Evolutionary conservation across 2,113 vertebrate genomes (phyloP).

Genomic region (human): DNA sequence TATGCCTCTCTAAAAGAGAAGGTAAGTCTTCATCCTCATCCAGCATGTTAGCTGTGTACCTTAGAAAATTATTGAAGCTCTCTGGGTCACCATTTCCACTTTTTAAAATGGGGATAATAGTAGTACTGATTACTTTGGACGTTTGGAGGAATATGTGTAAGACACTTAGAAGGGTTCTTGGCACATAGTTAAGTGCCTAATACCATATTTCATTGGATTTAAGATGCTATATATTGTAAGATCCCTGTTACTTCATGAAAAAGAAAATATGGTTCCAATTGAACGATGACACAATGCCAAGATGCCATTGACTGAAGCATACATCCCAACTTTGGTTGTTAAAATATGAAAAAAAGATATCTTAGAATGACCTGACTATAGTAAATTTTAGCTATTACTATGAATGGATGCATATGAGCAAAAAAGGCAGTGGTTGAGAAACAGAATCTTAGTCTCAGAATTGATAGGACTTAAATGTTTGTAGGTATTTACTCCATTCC

Average conservation of each 20-base stretch:
- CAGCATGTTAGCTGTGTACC: not conserved
- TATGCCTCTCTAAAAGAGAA: not conserved
- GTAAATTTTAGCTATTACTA: constrained; percentile 11
- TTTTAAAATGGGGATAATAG: not conserved
- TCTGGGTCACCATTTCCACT: not conserved
- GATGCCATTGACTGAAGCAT: not conserved
- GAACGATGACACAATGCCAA: constrained; percentile 23
- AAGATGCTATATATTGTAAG: constrained; percentile 20
- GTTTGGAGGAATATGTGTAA: not conserved
- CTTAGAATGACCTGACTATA: not conserved
- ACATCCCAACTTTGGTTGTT: not conserved
- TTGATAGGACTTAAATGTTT: not conserved
- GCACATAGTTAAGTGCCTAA: not conserved
- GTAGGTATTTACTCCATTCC: not conserved
- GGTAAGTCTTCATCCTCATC: not conserved
- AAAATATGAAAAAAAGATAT: constrained; percentile 4
- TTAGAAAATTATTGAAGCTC: not conserved
- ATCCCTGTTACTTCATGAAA: constrained; percentile 14
- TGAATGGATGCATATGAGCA: not conserved
- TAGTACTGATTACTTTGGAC: not conserved
- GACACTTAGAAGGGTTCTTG: not conserved
- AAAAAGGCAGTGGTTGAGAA: not conserved
- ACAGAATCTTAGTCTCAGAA: not conserved
- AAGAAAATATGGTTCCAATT: constrained; percentile 17
- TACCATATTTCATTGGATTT: constrained; percentile 18